Conservation (phyloP, 2,888 invertebrate species). For the Dicyrtoma fusca region DNA sequence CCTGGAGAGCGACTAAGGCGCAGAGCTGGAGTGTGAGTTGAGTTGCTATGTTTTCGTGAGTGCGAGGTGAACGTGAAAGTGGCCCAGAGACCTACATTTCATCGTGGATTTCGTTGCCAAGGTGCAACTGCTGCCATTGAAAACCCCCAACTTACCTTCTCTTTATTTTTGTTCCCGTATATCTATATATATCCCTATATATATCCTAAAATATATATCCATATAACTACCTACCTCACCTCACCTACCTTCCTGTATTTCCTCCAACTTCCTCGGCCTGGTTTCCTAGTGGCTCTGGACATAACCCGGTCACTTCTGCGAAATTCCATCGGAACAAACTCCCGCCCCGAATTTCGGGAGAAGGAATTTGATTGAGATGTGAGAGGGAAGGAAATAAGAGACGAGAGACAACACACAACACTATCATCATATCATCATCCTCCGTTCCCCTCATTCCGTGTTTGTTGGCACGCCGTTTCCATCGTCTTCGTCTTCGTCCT, state of each 20-base stretch:
- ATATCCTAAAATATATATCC: too few species aligned
- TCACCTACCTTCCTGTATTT: background rate
- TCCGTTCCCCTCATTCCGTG: background rate
- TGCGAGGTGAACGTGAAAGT: conserved; percentile 62
- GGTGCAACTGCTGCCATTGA: conserved; percentile 45
- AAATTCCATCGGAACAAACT: conserved; percentile 12
- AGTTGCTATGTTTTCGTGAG: conserved; percentile 16
- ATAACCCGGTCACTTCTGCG: conserved; percentile 25
- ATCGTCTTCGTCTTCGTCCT: too few species aligned
- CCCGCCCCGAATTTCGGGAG: conserved; percentile 23
- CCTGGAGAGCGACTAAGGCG: background rate
- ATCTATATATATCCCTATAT: too few species aligned
- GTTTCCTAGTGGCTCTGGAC: conserved; percentile 14
- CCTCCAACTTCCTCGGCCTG: background rate
- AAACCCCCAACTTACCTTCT: conserved; percentile 26
- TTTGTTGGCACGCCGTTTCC: too few species aligned
- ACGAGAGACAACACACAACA: conserved; percentile 11
- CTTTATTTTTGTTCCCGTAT: background rate
- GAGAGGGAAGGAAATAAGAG: conserved; percentile 5
- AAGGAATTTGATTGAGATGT: conserved; percentile 15
- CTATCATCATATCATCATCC: conserved; percentile 11
- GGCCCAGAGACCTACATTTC: conserved; percentile 86
- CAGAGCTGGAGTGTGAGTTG: conserved; percentile 1
- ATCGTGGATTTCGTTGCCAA: conserved; percentile 58
- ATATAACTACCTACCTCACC: background rate